A percentile compares a stretch with the other conserved stretches of the same genome.
phyloP scores from a whole-genome alignment of 2,888 invertebrate species.

The Troides helena region DNA sequence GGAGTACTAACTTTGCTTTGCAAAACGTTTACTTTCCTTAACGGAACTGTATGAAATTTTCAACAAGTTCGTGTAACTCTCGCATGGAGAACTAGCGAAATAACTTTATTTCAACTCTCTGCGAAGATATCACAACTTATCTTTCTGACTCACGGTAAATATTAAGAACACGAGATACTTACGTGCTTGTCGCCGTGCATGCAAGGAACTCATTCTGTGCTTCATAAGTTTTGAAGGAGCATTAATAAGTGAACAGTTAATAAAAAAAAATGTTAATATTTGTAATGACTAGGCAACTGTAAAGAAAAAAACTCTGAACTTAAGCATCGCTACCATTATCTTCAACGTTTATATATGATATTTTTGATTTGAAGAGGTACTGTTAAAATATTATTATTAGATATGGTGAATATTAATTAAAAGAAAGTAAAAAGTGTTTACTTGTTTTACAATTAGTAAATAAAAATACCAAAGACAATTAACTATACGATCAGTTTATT shows the following conservation, averaged over 20 bases:
- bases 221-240: background rate
- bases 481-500: no score
- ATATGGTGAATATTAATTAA: no score
- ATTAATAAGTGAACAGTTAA: background rate
- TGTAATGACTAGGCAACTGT: no score
- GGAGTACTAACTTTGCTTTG: constrained; percentile 20
- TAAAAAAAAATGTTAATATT: background rate
- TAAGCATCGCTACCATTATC: no score
- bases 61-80: constrained; percentile 26
- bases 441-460: no score
- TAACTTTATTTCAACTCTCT: constrained; percentile 39
- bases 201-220: constrained; percentile 13
- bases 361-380: no score
- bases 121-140: constrained; percentile 39
- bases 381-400: no score
- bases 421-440: no score
- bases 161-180: constrained; percentile 32
- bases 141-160: constrained; percentile 30
- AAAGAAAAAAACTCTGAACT: no score
- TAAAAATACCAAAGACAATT: no score
- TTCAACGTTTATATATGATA: no score
- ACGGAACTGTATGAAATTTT: constrained; percentile 23
- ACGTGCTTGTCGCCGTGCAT: constrained; percentile 20
- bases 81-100: constrained; percentile 18
- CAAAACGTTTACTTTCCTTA: constrained; percentile 28